Evolutionary conservation across 2,888 invertebrate species (phyloP), one percentile per base, ranked within the genome.

Genomic region (Amblyjoppa fuscipennis): DNA sequence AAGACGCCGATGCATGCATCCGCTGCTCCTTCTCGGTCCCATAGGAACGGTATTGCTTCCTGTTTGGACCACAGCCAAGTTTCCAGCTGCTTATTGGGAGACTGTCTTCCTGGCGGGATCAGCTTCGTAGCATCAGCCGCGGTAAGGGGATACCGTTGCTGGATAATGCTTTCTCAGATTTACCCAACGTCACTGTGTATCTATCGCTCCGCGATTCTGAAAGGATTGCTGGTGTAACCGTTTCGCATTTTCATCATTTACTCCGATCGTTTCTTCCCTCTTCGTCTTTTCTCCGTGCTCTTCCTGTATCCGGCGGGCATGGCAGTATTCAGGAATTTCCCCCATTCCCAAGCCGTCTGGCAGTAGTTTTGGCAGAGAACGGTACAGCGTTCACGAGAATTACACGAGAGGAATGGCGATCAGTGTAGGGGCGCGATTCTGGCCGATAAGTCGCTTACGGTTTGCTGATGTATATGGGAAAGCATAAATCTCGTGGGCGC

Each of bases 31-130:
- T 68, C 69, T 56, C 75, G 74, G 28, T 77, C 83, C 76, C 85
- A 45, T 85, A 85, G 81, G 82, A 87, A 85, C 87, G 87, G 90
- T 93, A 93, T 93, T 92, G 91, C 91, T 92, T 92, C 91, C 90
- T 89, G 89, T 88, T 91, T 93, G 92, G 92, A 92, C 87, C 81
- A 77, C 82, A 88, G 92, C 92, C 92, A 92, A 92, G 91, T 91
- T 92, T 90, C 90, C 83, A 88, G 87, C 88, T 90, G 91, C 91
- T 92, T 91, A 92, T 92, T 90, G 91, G 89, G 87, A 83, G 86
- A 85, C 87, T 87, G 80, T 83, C 86, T 88, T 79, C 76, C 79
- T 75, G 81, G 78, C 82, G 69, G 51, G 64, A 66, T 70, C 64
- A 34, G 69, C 53, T 70, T 61, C 51, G 28, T 70, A 61, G 38